These are phyloP conservation scores for Agrochola macilenta DNA, from an alignment of 2,888 invertebrate genomes.

Conservation along the genomic window DNA sequence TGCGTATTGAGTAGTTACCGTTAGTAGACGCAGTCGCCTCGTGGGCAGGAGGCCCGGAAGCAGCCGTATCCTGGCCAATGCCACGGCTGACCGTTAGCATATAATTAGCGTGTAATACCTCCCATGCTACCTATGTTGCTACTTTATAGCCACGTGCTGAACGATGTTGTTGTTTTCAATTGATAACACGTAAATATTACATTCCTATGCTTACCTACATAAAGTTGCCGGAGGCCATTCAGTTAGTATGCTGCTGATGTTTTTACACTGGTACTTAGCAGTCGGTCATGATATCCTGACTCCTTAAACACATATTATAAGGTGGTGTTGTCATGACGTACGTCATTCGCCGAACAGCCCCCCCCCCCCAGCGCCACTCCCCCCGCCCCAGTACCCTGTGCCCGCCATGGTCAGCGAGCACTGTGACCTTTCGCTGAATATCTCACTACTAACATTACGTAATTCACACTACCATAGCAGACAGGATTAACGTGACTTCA, in stretches of 20 bases:
- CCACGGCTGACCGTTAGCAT: conserved; percentile 69
- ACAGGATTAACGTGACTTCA: conserved; percentile 57
- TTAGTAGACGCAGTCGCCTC: conserved; percentile 73
- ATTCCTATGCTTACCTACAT: conserved; percentile 3
- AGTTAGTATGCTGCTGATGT: conserved; percentile 58
- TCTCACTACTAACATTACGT: conserved; percentile 80
- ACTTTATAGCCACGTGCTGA: conserved; percentile 21
- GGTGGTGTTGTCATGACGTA: conserved; percentile 69
- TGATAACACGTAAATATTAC: not conserved
- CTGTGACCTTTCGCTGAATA: conserved; percentile 86
- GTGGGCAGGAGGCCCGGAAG: conserved; percentile 82
- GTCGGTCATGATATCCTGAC: conserved; percentile 67
- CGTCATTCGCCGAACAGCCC: conserved; percentile 69
- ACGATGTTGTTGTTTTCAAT: conserved; percentile 13
- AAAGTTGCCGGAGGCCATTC: conserved; percentile 12
- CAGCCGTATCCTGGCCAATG: conserved; percentile 85
- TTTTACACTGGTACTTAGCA: conserved; percentile 37
- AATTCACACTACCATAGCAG: conserved; percentile 72
- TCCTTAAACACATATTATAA: conserved; percentile 60
- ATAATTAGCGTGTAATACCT: conserved; percentile 53
- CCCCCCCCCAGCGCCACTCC: conserved; percentile 52
- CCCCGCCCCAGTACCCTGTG: conserved; percentile 70
- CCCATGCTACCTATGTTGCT: conserved; percentile 7
- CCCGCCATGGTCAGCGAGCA: conserved; percentile 87
- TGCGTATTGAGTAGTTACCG: conserved; percentile 76